A percentile compares a stretch with the other conserved stretches of the same genome.
phyloP scores from a whole-genome alignment of 2,797 vertebrate genomes.

The Darevskia nairensis region DNA sequence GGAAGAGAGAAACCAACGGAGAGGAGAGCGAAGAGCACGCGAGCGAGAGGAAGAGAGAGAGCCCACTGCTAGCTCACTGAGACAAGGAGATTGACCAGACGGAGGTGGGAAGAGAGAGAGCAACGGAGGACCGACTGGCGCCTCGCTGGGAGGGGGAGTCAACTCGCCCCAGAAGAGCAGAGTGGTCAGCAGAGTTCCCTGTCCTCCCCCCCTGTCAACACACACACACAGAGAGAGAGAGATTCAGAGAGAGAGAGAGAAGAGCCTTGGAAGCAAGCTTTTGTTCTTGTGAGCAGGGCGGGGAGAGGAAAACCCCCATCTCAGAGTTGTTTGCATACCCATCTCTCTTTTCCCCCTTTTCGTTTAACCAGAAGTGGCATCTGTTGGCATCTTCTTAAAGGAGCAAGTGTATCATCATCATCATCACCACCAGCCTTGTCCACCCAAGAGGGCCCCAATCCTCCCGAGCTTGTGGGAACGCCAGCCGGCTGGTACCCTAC shows the following conservation, averaged over 20 bases:
- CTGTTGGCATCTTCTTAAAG: conserved; percentile 51
- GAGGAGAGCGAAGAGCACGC: conserved; percentile 78
- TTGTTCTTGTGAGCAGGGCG: conserved; percentile 73
- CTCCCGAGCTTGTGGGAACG: conserved; percentile 21
- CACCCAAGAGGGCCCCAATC: conserved; percentile 29
- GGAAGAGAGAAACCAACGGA: conserved; percentile 86
- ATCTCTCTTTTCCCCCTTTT: not conserved
- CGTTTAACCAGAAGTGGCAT: conserved; percentile 54
- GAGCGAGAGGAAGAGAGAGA: conserved; percentile 79
- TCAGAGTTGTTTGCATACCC: conserved; percentile 78
- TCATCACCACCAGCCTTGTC: too few relatives aligned
- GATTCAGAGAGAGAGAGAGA: conserved; percentile 54
- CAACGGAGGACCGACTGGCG: conserved; percentile 80
- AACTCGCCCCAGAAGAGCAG: conserved; percentile 72
- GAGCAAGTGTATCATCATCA: conserved; percentile 61
- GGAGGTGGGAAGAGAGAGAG: conserved; percentile 80
- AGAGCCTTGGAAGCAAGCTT: conserved; percentile 80
- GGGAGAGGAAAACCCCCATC: conserved; percentile 81
- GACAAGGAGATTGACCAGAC: conserved; percentile 80
- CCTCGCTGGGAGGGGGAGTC: conserved; percentile 81
- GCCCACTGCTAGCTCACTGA: conserved; percentile 83
- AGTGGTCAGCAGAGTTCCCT: conserved; percentile 75
- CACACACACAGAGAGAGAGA: not conserved
- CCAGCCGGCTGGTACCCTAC: conserved; percentile 66
- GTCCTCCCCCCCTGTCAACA: conserved; percentile 58